A percentile compares a stretch with the other conserved stretches of the same genome.
Conservation (phyloP, 92 coral and sea anemone species). For the Paramuricea clavata region DNA sequence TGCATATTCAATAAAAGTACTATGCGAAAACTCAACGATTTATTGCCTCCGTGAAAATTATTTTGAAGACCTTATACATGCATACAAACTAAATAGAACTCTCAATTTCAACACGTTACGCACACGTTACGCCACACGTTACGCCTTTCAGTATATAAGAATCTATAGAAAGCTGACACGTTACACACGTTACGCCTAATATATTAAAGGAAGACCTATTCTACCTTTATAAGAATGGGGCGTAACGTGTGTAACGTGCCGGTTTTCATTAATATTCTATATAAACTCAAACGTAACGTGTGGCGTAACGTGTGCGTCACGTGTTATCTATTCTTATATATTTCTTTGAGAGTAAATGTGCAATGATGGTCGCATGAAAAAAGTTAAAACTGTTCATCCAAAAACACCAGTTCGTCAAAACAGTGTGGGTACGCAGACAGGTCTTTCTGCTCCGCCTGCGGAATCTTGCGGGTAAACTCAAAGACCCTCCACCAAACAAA, state of each 20-base stretch:
- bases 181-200: not conserved
- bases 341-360: not conserved
- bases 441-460: slow-evolving; percentile 2
- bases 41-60: too few relatives aligned
- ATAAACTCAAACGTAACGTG: too few relatives aligned
- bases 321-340: not conserved
- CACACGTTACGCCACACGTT: not conserved
- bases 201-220: not conserved
- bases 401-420: too few relatives aligned
- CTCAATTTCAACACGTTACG: slow-evolving; percentile 9
- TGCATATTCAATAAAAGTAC: too few relatives aligned
- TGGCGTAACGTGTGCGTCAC: slow-evolving; percentile 17
- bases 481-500: not conserved
- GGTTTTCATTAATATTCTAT: too few relatives aligned
- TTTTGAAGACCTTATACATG: not conserved
- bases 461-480: not conserved
- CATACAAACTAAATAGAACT: not conserved
- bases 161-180: not conserved
- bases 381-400: too few relatives aligned
- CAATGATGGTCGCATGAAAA: too few relatives aligned
- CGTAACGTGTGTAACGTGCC: not conserved
- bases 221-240: not conserved
- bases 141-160: not conserved
- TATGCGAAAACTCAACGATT: too few relatives aligned
- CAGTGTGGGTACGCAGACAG: not conserved